phyloP scores from a whole-genome alignment of 2,797 vertebrate species.

The Ctenopoma multispine region DNA sequence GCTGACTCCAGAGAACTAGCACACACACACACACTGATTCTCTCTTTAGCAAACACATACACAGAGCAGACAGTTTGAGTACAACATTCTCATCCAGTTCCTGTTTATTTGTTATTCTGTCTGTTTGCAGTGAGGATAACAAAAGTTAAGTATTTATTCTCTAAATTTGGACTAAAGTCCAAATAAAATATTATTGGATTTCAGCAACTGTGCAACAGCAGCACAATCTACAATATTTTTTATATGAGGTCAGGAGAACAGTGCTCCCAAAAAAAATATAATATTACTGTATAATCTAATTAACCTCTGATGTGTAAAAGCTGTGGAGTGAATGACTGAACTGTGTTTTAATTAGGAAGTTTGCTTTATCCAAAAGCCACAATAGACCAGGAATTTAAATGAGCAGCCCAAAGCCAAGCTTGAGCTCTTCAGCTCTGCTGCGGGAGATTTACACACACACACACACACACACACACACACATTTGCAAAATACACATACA shows the following conservation, averaged over 20 bases:
- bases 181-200: neutral
- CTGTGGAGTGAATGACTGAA: neutral
- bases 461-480: neutral
- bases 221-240: neutral
- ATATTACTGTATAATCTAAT: conserved; percentile 9
- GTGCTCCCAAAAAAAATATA: neutral
- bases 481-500: neutral
- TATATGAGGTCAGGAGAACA: neutral
- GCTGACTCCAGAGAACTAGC: conserved; percentile 43
- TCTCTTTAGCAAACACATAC: conserved; percentile 28
- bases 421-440: conserved; percentile 2
- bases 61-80: neutral
- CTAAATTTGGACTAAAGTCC: neutral
- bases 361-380: conserved; percentile 34
- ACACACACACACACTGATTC: conserved; percentile 36
- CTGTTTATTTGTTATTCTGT: neutral
- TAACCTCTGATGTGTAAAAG: conserved; percentile 8
- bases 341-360: conserved; percentile 24
- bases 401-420: conserved; percentile 14
- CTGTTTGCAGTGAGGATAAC: neutral
- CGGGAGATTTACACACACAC: conserved; percentile 5
- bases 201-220: neutral
- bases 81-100: no score
- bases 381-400: conserved; percentile 41
- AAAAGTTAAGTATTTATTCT: neutral